Evolutionary conservation across 2,797 vertebrate species (phyloP).

Genomic region (Cirrhinus molitorella): DNA sequence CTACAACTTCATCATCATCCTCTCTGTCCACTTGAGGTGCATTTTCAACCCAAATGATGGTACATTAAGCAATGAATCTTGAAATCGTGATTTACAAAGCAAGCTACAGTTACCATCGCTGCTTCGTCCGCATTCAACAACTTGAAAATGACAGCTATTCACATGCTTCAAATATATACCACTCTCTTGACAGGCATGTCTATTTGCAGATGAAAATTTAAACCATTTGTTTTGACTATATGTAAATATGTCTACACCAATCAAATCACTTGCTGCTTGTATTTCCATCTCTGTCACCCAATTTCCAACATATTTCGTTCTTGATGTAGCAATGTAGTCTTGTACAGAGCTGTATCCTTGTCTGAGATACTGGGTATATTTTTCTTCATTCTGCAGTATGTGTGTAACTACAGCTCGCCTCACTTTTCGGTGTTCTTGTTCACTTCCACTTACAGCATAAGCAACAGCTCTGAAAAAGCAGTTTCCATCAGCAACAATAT

Average conservation of each 20-base stretch:
- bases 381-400: neutral
- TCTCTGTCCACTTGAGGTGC: too few species aligned
- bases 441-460: too few species aligned
- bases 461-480: too few species aligned
- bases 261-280: constrained; percentile 33
- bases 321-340: neutral
- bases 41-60: too few species aligned
- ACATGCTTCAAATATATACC: constrained; percentile 41
- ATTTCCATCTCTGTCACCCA: constrained; percentile 48
- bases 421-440: neutral
- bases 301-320: constrained; percentile 38
- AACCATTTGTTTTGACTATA: constrained; percentile 22
- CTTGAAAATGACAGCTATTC: constrained; percentile 44
- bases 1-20: too few species aligned
- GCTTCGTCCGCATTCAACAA: constrained; percentile 20
- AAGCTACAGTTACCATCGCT: neutral
- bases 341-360: neutral
- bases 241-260: constrained; percentile 33
- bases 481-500: too few species aligned
- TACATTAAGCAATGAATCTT: too few species aligned
- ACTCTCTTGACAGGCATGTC: rapidly evolving
- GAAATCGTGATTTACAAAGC: neutral
- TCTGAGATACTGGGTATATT: neutral
- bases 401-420: neutral
- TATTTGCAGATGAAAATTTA: neutral